These are phyloP conservation scores for Calephelis perditalis DNA, from an alignment of 2,888 invertebrate genomes.

Conservation along the genomic window DNA sequence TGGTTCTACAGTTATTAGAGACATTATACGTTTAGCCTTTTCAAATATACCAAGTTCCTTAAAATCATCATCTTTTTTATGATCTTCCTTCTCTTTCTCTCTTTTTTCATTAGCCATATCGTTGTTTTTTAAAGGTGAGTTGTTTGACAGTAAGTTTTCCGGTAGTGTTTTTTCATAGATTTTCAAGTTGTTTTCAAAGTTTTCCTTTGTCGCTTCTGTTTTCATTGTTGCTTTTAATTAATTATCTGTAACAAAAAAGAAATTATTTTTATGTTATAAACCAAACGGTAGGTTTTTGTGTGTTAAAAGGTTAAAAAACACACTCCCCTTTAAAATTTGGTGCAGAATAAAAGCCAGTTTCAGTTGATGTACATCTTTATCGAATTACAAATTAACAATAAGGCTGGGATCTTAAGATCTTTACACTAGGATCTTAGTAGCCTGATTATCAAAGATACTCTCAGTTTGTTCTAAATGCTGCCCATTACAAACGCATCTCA, in stretches of 20 bases:
- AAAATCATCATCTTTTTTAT: conserved; percentile 52
- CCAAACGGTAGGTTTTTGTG: too few species aligned
- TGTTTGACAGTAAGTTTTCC: conserved; percentile 57
- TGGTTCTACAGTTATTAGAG: conserved; percentile 86
- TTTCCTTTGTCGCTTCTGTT: conserved; percentile 41
- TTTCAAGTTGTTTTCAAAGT: conserved; percentile 43
- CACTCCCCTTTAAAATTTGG: too few species aligned
- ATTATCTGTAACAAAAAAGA: too few species aligned
- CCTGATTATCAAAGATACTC: too few species aligned
- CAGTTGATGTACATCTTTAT: too few species aligned
- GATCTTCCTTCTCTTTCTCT: conserved; percentile 39
- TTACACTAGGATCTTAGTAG: too few species aligned
- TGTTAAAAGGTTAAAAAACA: too few species aligned
- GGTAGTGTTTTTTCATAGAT: conserved; percentile 37
- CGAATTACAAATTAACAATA: too few species aligned
- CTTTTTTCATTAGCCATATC: conserved; percentile 43
- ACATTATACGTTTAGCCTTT: conserved; percentile 76
- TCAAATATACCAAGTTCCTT: conserved; percentile 72
- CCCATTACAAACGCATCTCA: not conserved
- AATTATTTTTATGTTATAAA: too few species aligned
- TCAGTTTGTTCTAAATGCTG: too few species aligned
- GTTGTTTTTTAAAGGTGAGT: conserved; percentile 47
- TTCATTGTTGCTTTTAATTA: not conserved
- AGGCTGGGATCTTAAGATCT: too few species aligned
- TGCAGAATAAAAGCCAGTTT: too few species aligned